phyloP scores from a whole-genome alignment of 1,140 invertebrate species.

The Lepidurus apus region DNA sequence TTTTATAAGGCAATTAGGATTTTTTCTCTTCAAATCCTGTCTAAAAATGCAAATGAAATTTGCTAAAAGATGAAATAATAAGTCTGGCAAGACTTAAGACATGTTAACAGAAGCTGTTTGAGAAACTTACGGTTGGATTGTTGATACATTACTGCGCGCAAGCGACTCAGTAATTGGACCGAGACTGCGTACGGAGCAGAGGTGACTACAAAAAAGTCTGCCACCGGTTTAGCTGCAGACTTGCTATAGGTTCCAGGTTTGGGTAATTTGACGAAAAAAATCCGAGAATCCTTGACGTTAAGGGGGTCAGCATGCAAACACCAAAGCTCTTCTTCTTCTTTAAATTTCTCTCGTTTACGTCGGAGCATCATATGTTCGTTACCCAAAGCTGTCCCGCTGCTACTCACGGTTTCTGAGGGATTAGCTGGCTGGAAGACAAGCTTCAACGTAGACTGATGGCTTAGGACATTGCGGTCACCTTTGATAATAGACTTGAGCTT shows the following conservation, averaged over 20 bases:
- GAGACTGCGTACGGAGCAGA: background rate
- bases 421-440: constrained; percentile 3
- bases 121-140: background rate
- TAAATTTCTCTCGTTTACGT: background rate
- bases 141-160: background rate
- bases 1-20: background rate
- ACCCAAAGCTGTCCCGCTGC: background rate
- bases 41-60: too few relatives aligned
- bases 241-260: constrained; percentile 13
- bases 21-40: background rate
- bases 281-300: background rate
- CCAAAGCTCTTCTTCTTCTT: background rate
- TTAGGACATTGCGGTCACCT: constrained; percentile 17
- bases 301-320: constrained; percentile 3
- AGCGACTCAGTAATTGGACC: background rate
- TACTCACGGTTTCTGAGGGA: background rate
- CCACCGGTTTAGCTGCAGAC: background rate
- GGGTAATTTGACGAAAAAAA: background rate
- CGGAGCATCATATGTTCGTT: background rate
- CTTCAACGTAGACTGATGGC: constrained; percentile 1
- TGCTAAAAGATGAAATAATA: too few relatives aligned
- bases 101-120: background rate
- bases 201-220: background rate
- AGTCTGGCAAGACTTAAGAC: too few relatives aligned
- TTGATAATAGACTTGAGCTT: constrained; percentile 11